These are phyloP conservation scores for Pluvianellus socialis DNA, from an alignment of 2,113 vertebrate species.

Conservation along the genomic window DNA sequence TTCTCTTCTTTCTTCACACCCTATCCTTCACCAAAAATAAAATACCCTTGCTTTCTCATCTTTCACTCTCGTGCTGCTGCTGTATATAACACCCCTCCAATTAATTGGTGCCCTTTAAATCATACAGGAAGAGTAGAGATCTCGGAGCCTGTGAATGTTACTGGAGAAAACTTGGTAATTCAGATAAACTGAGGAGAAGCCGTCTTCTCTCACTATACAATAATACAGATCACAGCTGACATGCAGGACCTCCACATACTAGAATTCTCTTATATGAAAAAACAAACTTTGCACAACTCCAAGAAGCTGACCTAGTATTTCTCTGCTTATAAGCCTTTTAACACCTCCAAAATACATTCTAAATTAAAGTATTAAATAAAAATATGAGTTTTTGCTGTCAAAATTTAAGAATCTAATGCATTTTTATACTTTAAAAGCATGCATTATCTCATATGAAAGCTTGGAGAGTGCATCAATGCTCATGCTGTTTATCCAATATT, in stretches of 20 bases:
- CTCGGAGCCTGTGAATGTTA: neutral
- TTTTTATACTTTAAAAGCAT: neutral
- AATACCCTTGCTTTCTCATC: constrained; percentile 39
- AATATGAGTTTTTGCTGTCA: neutral
- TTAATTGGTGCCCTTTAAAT: neutral
- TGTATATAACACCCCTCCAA: neutral
- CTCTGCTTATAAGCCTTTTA: neutral
- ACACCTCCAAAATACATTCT: neutral
- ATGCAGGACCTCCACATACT: neutral
- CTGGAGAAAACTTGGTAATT: neutral
- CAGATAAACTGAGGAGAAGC: neutral
- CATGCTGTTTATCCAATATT: neutral
- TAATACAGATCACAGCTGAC: neutral
- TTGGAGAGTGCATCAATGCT: neutral
- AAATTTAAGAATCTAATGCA: neutral
- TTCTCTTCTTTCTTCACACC: constrained; percentile 47
- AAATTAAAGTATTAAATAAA: neutral
- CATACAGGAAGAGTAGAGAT: neutral
- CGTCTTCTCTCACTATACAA: neutral
- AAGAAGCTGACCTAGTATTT: neutral
- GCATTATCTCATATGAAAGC: neutral
- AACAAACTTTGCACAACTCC: neutral
- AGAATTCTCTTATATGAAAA: neutral
- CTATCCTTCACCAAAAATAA: constrained; percentile 51
- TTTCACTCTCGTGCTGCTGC: constrained; percentile 10